Evolutionary conservation across 2,888 invertebrate genomes (phyloP), one percentile per base, ranked within the genome.

Genomic region (Chaetogeoica ovagalla): DNA sequence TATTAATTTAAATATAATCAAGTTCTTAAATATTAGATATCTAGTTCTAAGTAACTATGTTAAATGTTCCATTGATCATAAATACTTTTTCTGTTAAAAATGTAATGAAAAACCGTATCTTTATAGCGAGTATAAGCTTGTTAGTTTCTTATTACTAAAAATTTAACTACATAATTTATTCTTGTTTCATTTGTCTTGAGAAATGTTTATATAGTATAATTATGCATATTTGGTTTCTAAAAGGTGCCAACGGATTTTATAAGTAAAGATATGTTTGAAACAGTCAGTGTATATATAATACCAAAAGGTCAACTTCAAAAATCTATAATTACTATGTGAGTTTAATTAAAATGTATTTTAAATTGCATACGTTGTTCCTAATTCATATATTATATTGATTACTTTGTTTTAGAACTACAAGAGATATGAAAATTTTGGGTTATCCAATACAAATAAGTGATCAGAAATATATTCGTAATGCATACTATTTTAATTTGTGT

Each of bases 401-500:
- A 23, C 3, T 71, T 75, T 59, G 19, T 87, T 87, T 48, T 86
- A 93, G 93, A 82, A 93, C 93, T 62, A 88, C 92, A 1, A 88
- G 91, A 48, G 94, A 94, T 48, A 92, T 93, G 85, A 97, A 97
- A 88, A 94, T 97, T 83, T 89, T 97, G 21, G 97, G 97, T 0
- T 97, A 94, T 86, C 97, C 97, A 0, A 94, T 97, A 62, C 90
- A 93, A 83, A 96, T 98, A 82, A 93, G 94, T 84, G 92, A 93
- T 86, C 91, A 93, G 72, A 93, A 94, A 85, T 98, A 98, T 87
- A 92, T 92, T 19, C 89, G 98, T 76, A 98, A 98, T 87, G 94
- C 95, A n/a, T 94, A 95, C 85, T 92, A 96, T 82, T 98, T 98
- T 88, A 98, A 98, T 87, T 87, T 96, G 52, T 97, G 97, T 86